phyloP scores from a whole-genome alignment of 2,113 vertebrate genomes.

The Xenopus laevis region DNA sequence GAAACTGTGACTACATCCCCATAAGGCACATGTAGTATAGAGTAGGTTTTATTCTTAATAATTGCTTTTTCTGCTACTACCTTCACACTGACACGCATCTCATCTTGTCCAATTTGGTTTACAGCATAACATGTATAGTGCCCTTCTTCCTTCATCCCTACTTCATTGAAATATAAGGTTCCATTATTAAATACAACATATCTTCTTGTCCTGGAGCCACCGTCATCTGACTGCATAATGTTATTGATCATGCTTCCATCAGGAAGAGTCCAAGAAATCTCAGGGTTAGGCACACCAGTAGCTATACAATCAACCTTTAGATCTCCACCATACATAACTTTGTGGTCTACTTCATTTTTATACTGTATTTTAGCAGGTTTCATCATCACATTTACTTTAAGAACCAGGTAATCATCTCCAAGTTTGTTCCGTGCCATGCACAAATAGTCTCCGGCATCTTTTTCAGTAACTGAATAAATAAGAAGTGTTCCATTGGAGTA shows the following conservation, averaged over 20 bases:
- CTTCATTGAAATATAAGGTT: constrained; percentile 81
- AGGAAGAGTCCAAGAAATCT: constrained; percentile 85
- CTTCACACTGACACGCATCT: constrained; percentile 83
- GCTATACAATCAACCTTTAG: constrained; percentile 88
- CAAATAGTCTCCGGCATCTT: constrained; percentile 83
- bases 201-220: constrained; percentile 64
- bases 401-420: constrained; percentile 76
- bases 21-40: constrained; percentile 64
- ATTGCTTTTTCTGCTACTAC: constrained; percentile 63
- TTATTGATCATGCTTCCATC: constrained; percentile 85
- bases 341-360: constrained; percentile 68
- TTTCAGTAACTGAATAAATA: constrained; percentile 73
- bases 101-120: constrained; percentile 86
- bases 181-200: constrained; percentile 88
- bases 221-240: constrained; percentile 64
- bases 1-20: constrained; percentile 67
- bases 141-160: constrained; percentile 77
- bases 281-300: constrained; percentile 80
- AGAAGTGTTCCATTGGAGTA: constrained; percentile 78
- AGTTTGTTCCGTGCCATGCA: constrained; percentile 84
- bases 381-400: constrained; percentile 78
- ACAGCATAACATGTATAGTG: constrained; percentile 89
- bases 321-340: constrained; percentile 72
- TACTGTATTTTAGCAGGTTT: constrained; percentile 81
- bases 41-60: constrained; percentile 62